These are phyloP conservation scores for Teleogryllus occipitalis DNA, from an alignment of 1,140 invertebrate species.

Conservation along the genomic window DNA sequence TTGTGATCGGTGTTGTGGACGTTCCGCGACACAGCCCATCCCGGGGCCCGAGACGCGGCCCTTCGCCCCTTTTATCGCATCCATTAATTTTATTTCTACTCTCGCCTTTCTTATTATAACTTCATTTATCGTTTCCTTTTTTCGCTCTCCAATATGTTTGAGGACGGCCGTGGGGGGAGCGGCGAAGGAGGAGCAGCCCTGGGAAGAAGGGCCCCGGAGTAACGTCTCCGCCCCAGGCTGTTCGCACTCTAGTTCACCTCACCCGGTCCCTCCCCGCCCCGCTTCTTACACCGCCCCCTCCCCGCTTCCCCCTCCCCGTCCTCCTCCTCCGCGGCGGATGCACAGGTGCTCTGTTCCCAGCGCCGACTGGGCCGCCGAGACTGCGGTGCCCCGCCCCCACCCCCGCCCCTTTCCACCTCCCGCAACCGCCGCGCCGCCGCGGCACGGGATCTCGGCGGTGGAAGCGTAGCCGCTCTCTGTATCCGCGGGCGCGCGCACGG, in stretches of 20 bases:
- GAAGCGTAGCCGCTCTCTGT: no score
- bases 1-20: neutral
- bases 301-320: neutral
- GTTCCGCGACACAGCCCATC: neutral
- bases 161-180: neutral
- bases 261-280: no score
- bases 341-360: no score
- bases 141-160: neutral
- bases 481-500: no score
- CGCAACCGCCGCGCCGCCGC: no score
- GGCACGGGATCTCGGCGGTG: no score
- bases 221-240: no score
- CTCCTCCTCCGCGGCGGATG: neutral
- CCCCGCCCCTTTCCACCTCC: no score
- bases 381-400: no score
- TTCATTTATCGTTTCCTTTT: neutral
- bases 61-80: neutral
- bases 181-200: neutral
- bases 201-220: no score
- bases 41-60: neutral
- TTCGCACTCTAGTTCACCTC: no score
- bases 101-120: neutral
- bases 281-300: neutral
- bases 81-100: neutral
- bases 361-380: no score